These are phyloP conservation scores for Reticulitermes lucifugus DNA, from an alignment of 2,888 invertebrate genomes.

Conservation along the genomic window DNA sequence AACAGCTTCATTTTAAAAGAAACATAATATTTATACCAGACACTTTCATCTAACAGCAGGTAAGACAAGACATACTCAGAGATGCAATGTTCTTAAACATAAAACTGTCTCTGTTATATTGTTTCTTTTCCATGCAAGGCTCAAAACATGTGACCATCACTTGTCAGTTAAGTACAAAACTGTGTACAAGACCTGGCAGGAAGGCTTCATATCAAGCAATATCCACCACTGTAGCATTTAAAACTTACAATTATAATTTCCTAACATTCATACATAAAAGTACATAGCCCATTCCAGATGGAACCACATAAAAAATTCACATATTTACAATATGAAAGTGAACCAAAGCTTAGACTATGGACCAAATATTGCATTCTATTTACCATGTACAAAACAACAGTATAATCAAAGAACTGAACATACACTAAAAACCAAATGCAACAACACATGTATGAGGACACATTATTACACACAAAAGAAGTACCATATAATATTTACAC, in stretches of 20 bases:
- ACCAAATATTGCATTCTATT: background rate
- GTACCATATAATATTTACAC: conserved; percentile 9
- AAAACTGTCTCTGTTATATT: background rate
- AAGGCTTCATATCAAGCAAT: background rate
- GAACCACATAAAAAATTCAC: background rate
- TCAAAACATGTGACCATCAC: background rate
- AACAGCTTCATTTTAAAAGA: background rate
- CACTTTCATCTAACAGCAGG: background rate
- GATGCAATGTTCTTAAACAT: background rate
- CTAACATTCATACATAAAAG: conserved; percentile 7
- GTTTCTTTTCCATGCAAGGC: conserved; percentile 11
- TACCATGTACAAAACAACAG: background rate
- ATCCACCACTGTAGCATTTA: background rate
- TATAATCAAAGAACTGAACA: background rate
- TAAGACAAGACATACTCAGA: background rate
- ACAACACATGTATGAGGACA: background rate
- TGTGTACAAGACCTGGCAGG: background rate
- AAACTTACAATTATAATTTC: conserved; percentile 29
- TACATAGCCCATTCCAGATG: conserved; percentile 18
- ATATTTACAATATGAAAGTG: background rate
- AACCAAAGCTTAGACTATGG: background rate
- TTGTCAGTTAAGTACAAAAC: conserved; percentile 6
- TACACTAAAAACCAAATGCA: background rate
- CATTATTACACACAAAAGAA: background rate
- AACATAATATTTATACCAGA: background rate